These are phyloP conservation scores for Pleuronectes platessa DNA, from an alignment of 2,113 vertebrate genomes.

Conservation along the genomic window DNA sequence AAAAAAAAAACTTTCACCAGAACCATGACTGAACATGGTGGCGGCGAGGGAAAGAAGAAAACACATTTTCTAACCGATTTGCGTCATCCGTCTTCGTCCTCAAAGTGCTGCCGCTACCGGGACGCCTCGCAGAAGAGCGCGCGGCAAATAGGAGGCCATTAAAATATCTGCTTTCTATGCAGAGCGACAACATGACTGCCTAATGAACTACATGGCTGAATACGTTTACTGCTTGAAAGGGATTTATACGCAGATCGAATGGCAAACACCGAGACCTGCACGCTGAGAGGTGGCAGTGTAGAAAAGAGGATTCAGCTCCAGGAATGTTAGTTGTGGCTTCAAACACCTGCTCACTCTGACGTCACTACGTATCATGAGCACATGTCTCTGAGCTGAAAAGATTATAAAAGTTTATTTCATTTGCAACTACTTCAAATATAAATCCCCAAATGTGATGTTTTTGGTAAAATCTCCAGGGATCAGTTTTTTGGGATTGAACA, in stretches of 20 bases:
- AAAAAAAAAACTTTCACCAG: constrained; percentile 36
- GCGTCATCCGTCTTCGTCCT: constrained; percentile 56
- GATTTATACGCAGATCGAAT: constrained; percentile 21
- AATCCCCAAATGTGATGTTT: too few species aligned
- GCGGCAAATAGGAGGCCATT: constrained; percentile 46
- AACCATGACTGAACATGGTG: constrained; percentile 57
- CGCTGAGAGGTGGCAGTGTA: background rate
- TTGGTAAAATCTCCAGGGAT: too few species aligned
- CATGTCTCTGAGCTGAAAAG: too few species aligned
- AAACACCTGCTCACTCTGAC: too few species aligned
- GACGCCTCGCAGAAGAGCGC: constrained; percentile 10
- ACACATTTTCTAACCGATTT: constrained; percentile 46
- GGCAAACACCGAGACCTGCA: background rate
- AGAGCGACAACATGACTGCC: constrained; percentile 21
- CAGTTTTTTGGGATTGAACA: too few species aligned
- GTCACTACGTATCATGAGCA: too few species aligned
- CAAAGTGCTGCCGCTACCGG: constrained; percentile 22
- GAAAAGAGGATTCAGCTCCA: too few species aligned
- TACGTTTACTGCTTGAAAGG: constrained; percentile 17
- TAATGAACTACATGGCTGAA: constrained; percentile 42
- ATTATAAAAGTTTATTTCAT: too few species aligned
- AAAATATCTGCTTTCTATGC: constrained; percentile 21
- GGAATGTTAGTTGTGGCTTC: too few species aligned
- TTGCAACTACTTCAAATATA: too few species aligned
- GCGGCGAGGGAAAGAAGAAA: constrained; percentile 30